These are phyloP conservation scores for Notospermus geniculatus DNA, from an alignment of 1,140 invertebrate genomes.

Conservation along the genomic window DNA sequence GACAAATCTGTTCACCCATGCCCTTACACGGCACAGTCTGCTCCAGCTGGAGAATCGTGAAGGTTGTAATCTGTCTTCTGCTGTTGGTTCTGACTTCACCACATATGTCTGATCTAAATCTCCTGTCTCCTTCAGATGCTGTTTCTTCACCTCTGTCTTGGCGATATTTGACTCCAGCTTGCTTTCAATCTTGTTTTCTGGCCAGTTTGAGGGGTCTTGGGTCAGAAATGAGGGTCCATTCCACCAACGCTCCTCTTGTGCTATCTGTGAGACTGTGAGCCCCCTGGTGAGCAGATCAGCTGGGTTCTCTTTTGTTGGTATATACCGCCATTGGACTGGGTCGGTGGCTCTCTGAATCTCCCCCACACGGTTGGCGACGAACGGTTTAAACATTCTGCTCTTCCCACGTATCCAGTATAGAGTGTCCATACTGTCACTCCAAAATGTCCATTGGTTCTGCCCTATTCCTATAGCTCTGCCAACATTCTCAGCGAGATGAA, in stretches of 20 bases:
- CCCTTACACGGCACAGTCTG: conserved; percentile 19
- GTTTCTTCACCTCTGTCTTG: no score
- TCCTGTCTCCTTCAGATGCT: no score
- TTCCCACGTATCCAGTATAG: conserved; percentile 17
- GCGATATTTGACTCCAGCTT: no score
- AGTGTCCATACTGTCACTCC: conserved; percentile 8
- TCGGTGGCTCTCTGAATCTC: conserved; percentile 43
- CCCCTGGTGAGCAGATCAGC: conserved; percentile 28
- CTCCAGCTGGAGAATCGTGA: no score
- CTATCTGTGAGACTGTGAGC: conserved; percentile 6
- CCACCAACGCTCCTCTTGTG: not conserved
- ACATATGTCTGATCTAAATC: no score
- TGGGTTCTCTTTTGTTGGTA: conserved; percentile 31
- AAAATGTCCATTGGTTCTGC: not conserved
- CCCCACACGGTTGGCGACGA: conserved; percentile 51
- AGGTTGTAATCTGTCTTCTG: no score
- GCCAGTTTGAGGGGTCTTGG: not conserved
- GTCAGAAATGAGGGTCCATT: conserved; percentile 1
- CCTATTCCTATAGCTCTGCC: not conserved
- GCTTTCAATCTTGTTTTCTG: no score
- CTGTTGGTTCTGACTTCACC: no score
- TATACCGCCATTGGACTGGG: conserved; percentile 30
- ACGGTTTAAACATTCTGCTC: conserved; percentile 37
- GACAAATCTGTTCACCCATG: conserved; percentile 17
- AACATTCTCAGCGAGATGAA: not conserved